These are phyloP conservation scores for Anneissia japonica DNA, from an alignment of 35 echinoderm and acorn worm genomes.

Conservation along the genomic window DNA sequence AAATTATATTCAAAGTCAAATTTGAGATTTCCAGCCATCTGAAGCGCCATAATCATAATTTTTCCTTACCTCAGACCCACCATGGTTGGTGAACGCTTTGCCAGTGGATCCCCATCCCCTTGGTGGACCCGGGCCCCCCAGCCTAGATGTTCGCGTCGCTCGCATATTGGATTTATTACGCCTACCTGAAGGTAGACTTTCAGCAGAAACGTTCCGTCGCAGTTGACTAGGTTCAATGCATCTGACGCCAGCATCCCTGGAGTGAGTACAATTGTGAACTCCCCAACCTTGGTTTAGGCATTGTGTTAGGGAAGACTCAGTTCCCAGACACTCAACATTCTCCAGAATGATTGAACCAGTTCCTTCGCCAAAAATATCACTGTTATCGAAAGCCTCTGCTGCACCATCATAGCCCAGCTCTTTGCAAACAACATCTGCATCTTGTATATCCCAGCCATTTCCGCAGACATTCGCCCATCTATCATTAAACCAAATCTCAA, in stretches of 20 bases:
- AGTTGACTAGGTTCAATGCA: no score
- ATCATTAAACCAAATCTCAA: not conserved
- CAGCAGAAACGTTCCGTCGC: no score
- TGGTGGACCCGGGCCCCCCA: no score
- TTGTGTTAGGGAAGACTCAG: conserved; percentile 1
- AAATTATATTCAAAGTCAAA: no score
- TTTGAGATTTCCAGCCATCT: no score
- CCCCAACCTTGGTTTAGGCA: conserved; percentile 8
- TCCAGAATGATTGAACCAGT: conserved; percentile 21
- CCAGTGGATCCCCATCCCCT: no score
- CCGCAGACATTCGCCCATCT: not conserved
- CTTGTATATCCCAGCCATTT: not conserved
- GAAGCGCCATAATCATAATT: no score
- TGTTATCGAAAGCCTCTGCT: not conserved
- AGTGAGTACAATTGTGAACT: conserved; percentile 24
- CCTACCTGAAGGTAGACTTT: no score
- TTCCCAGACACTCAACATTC: conserved; percentile 26
- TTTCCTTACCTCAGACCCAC: no score
- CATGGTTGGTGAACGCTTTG: no score
- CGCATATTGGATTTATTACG: no score
- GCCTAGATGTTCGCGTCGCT: no score
- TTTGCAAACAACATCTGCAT: not conserved
- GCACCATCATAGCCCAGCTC: not conserved
- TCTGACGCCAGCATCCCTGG: conserved; percentile 22
- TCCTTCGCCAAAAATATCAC: conserved; percentile 7